These are phyloP conservation scores for Phalera bucephala DNA, from an alignment of 2,888 invertebrate genomes.

Conservation along the genomic window DNA sequence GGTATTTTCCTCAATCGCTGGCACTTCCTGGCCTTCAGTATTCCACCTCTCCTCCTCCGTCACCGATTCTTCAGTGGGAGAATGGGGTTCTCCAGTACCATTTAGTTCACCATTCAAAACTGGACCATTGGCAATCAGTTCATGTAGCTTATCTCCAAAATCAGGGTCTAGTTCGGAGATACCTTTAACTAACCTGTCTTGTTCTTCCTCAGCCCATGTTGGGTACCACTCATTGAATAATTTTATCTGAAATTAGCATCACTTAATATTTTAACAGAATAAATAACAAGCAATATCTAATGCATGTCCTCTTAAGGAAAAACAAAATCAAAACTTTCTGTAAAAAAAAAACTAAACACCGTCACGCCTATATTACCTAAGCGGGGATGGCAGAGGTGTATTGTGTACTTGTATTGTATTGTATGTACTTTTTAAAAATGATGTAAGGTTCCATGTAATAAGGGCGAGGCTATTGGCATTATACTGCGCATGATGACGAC, in stretches of 20 bases:
- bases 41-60: constrained; percentile 25
- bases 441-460: too few species aligned
- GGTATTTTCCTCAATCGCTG: constrained; percentile 24
- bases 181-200: constrained; percentile 86
- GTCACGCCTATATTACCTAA: too few species aligned
- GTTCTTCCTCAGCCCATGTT: constrained; percentile 89
- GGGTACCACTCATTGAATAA: constrained; percentile 93
- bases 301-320: too few species aligned
- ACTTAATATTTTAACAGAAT: too few species aligned
- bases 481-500: too few species aligned
- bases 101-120: constrained; percentile 69
- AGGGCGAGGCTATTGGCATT: too few species aligned
- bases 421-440: too few species aligned
- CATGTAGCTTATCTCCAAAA: constrained; percentile 87
- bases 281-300: too few species aligned
- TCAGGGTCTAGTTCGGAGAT: constrained; percentile 88
- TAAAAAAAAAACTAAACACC: too few species aligned
- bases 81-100: constrained; percentile 50
- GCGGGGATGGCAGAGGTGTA: too few species aligned
- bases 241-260: constrained; percentile 84
- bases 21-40: constrained; percentile 20
- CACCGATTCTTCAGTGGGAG: constrained; percentile 36
- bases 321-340: too few species aligned
- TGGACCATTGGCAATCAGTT: constrained; percentile 59
- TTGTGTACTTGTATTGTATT: too few species aligned